Evolutionary conservation across 2,113 vertebrate genomes (phyloP).

Genomic region (Cettia cetti): DNA sequence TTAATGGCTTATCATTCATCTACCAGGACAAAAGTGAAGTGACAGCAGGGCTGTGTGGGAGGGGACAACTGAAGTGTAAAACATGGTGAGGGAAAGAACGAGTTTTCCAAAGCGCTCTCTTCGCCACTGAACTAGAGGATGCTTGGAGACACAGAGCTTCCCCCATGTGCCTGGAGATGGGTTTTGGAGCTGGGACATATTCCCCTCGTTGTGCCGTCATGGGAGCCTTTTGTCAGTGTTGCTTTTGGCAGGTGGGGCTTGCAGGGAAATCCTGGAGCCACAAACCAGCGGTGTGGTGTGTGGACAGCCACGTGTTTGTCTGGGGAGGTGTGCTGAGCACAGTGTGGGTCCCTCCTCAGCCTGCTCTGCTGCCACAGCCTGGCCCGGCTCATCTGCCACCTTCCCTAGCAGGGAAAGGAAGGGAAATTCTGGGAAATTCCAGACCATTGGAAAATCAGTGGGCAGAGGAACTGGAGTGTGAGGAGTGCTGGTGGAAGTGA

Average conservation of each 20-base stretch:
- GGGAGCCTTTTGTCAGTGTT: not conserved
- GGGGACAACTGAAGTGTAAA: not conserved
- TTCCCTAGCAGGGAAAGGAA: fast-evolving
- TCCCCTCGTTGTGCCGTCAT: fast-evolving
- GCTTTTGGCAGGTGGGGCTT: not conserved
- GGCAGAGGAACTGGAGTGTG: not conserved
- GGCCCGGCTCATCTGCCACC: fast-evolving
- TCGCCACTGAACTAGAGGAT: not conserved
- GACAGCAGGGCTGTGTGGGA: conserved; percentile 52
- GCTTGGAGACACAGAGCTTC: not conserved
- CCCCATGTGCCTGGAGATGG: not conserved
- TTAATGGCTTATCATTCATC: not conserved
- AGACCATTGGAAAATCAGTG: fast-evolving
- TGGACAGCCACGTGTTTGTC: fast-evolving
- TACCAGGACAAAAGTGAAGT: not conserved
- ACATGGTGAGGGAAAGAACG: not conserved
- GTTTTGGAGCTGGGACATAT: fast-evolving
- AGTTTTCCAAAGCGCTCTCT: not conserved
- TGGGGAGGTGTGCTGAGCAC: fast-evolving
- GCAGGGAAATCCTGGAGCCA: not conserved
- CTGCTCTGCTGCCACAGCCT: not conserved
- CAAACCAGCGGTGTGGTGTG: not conserved
- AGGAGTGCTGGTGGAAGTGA: not conserved
- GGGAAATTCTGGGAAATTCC: fast-evolving
- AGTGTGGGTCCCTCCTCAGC: not conserved